Percentiles rank a stretch among this genome's conserved stretches.
phyloP scores from a whole-genome alignment of 2,888 invertebrate genomes.

The Caprella mutica region DNA sequence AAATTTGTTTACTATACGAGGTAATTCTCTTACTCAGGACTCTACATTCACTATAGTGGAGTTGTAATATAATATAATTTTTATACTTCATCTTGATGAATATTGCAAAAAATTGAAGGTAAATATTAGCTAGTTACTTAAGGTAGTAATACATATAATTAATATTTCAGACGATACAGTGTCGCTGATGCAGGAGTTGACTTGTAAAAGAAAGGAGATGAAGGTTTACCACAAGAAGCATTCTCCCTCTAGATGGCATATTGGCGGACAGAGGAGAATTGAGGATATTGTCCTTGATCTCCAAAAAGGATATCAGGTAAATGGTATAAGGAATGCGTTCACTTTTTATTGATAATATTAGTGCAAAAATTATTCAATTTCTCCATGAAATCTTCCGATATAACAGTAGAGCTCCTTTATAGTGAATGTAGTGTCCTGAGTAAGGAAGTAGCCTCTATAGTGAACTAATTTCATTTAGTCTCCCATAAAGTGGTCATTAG shows the following conservation, averaged over 20 bases:
- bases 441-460: no score
- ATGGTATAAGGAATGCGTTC: background rate
- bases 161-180: conserved; percentile 1
- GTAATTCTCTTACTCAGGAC: no score
- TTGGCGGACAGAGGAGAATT: conserved; percentile 19
- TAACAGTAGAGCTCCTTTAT: no score
- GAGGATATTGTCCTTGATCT: conserved; percentile 29
- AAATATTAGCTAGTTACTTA: no score
- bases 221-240: conserved; percentile 24
- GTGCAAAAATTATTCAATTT: background rate
- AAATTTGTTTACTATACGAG: no score
- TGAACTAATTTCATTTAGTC: no score
- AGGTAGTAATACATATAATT: no score
- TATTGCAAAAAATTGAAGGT: background rate
- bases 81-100: background rate
- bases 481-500: no score
- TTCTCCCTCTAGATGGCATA: conserved; percentile 23
- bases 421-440: no score
- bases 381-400: background rate
- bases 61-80: background rate
- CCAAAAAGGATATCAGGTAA: conserved; percentile 17
- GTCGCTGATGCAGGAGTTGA: conserved; percentile 18
- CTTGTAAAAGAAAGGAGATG: conserved; percentile 22
- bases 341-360: background rate
- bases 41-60: no score